A percentile compares a stretch with the other conserved stretches of the same genome.
These are phyloP conservation scores for Propithecus coquereli DNA, from an alignment of 2,113 vertebrate genomes.

Conservation along the genomic window DNA sequence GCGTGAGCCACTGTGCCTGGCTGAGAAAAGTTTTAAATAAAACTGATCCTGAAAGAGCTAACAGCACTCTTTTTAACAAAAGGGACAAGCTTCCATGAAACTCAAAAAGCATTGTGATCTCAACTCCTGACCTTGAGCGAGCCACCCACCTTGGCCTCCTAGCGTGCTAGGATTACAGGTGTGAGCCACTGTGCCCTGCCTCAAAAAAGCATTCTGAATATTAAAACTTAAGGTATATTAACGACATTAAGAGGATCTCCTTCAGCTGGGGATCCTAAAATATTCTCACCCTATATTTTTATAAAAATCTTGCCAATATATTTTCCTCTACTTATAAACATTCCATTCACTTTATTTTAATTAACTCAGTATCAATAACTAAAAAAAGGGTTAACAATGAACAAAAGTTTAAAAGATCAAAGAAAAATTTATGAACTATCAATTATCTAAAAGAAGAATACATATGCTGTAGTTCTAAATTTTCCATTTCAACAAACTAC, in stretches of 20 bases:
- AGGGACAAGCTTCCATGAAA: constrained; percentile 29
- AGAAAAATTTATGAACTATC: background rate
- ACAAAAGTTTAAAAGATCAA: constrained; percentile 47
- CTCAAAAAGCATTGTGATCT: constrained; percentile 41
- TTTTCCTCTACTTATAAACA: constrained; percentile 45
- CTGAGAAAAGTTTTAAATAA: constrained; percentile 61
- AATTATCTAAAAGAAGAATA: constrained; percentile 42
- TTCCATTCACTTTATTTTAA: constrained; percentile 48
- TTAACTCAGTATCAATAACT: constrained; percentile 37
- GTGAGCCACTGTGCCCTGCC: no score
- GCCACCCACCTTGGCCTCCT: no score
- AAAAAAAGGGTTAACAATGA: constrained; percentile 27
- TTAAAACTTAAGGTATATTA: constrained; percentile 41
- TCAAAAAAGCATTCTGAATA: constrained; percentile 51
- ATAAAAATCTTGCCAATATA: constrained; percentile 50
- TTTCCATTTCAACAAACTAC: constrained; percentile 25
- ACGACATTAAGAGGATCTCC: background rate
- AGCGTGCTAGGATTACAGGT: no score
- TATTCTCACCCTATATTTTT: constrained; percentile 65
- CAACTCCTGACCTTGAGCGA: no score
- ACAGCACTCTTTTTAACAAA: constrained; percentile 31
- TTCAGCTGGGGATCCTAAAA: constrained; percentile 71
- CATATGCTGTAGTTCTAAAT: background rate
- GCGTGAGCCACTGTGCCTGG: no score
- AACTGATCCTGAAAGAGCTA: constrained; percentile 64